A percentile compares a stretch with the other conserved stretches of the same genome.
Conservation (phyloP, 2,888 invertebrate genomes). For the Diabrotica balteata region DNA sequence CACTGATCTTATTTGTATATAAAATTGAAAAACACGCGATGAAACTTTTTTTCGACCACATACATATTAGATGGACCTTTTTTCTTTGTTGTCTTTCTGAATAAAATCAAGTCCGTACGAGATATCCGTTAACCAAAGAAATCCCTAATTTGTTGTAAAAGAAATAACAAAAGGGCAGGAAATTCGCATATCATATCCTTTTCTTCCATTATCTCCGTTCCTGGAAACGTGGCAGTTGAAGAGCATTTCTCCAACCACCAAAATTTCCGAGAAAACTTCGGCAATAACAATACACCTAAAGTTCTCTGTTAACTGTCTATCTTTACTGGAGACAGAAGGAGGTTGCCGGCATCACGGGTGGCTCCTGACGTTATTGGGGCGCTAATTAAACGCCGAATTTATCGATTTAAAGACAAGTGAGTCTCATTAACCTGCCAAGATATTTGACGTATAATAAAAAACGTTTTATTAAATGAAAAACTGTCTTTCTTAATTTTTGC, state of each 20-base stretch:
- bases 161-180: neutral
- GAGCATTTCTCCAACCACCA: constrained; percentile 4
- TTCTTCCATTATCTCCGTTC: constrained; percentile 9
- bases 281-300: neutral
- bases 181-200: neutral
- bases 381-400: constrained; percentile 1
- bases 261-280: constrained; percentile 16
- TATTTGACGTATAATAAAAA: too few relatives aligned
- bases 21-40: too few relatives aligned
- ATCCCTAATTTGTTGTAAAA: neutral
- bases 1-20: too few relatives aligned
- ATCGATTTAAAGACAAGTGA: neutral
- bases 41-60: too few relatives aligned
- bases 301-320: neutral
- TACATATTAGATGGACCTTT: too few relatives aligned
- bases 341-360: neutral
- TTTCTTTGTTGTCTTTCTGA: too few relatives aligned
- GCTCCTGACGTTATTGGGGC: neutral
- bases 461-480: too few relatives aligned
- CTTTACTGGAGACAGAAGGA: neutral
- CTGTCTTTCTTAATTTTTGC: too few relatives aligned
- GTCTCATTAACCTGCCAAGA: too few relatives aligned
- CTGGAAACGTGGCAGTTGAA: constrained; percentile 14
- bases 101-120: too few relatives aligned
- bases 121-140: too few relatives aligned